phyloP scores from a whole-genome alignment of 2,888 invertebrate genomes.

The Atethmia centrago region DNA sequence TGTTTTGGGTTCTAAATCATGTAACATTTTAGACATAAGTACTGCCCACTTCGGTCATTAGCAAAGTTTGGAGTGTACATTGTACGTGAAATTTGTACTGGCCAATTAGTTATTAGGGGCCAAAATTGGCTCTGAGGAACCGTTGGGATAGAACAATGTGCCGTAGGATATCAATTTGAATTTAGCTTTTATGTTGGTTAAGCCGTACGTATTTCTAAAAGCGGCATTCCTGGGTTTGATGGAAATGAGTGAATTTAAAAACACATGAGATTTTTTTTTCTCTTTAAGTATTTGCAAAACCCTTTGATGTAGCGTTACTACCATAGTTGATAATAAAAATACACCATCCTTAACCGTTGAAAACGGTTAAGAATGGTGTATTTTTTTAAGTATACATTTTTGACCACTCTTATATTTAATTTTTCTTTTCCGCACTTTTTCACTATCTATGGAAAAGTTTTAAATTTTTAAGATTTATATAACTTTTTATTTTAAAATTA shows the following conservation, averaged over 20 bases:
- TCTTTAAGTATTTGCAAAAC: neutral
- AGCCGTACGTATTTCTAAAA: neutral
- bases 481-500: too few relatives aligned
- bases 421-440: too few relatives aligned
- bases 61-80: constrained; percentile 49
- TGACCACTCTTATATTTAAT: too few relatives aligned
- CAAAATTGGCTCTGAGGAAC: constrained; percentile 19
- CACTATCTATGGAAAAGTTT: too few relatives aligned
- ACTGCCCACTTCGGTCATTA: constrained; percentile 56
- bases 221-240: neutral
- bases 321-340: neutral
- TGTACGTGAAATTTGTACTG: constrained; percentile 45
- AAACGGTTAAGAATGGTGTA: too few relatives aligned
- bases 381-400: neutral
- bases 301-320: neutral
- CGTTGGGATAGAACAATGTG: constrained; percentile 18
- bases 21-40: constrained; percentile 36
- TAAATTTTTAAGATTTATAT: too few relatives aligned
- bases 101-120: constrained; percentile 54
- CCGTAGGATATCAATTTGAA: neutral
- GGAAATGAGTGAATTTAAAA: neutral
- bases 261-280: neutral
- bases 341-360: too few relatives aligned
- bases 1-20: constrained; percentile 51
- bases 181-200: neutral